Evolutionary conservation across 2,797 vertebrate species (phyloP).

Genomic region (Aplochiton taeniatus): DNA sequence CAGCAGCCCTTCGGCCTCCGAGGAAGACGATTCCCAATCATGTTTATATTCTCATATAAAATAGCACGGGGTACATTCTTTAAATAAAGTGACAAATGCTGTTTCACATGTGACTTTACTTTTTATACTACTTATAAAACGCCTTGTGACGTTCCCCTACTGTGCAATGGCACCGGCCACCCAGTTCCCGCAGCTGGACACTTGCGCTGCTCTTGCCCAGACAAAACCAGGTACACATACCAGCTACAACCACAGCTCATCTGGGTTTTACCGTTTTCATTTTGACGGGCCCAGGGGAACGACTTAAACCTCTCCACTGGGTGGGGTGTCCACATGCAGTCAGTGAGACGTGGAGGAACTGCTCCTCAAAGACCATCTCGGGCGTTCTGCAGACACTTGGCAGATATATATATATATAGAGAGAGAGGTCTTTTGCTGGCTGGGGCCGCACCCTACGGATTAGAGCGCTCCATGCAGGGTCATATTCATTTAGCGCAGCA

Average conservation of each 20-base stretch:
- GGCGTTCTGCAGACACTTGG: slow-evolving; percentile 66
- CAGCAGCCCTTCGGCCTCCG: slow-evolving; percentile 10
- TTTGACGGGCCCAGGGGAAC: background rate
- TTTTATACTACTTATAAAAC: too few species aligned
- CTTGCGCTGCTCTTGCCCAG: too few species aligned
- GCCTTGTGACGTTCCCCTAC: too few species aligned
- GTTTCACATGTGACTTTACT: too few species aligned
- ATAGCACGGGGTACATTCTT: too few species aligned
- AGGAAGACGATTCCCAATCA: background rate
- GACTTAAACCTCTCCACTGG: too few species aligned
- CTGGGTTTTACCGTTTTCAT: background rate
- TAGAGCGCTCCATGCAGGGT: slow-evolving; percentile 70
- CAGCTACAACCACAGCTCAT: background rate
- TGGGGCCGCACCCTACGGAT: slow-evolving; percentile 49
- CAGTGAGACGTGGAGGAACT: slow-evolving; percentile 41
- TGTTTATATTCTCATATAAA: too few species aligned
- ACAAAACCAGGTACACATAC: too few species aligned
- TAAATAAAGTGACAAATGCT: too few species aligned
- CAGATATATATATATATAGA: slow-evolving; percentile 79
- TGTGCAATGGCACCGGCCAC: too few species aligned
- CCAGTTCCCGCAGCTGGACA: too few species aligned
- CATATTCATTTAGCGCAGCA: slow-evolving; percentile 66
- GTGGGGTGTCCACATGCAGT: slow-evolving; percentile 11
- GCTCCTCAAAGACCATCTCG: slow-evolving; percentile 58
- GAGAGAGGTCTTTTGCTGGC: slow-evolving; percentile 49